A percentile compares a stretch with the other conserved stretches of the same genome.
These are phyloP conservation scores for Sula dactylatra DNA, from an alignment of 2,113 vertebrate species.

Conservation along the genomic window DNA sequence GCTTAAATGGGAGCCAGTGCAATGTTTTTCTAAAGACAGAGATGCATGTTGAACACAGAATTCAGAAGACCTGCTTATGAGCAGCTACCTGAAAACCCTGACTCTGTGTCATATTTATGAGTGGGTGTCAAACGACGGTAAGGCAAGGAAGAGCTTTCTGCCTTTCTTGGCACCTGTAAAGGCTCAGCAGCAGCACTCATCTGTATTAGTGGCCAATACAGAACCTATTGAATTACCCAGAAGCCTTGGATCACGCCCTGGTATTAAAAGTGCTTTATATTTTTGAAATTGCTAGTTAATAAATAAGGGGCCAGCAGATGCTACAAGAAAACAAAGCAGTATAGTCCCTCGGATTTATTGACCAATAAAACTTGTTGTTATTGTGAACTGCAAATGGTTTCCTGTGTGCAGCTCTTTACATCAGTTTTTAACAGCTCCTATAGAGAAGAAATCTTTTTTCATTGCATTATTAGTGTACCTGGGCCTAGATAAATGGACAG, in stretches of 20 bases:
- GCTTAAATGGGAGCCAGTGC: neutral
- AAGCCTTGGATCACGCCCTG: neutral
- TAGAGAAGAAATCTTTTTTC: slow-evolving; percentile 45
- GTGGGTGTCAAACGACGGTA: neutral
- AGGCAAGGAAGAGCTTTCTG: neutral
- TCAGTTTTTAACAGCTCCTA: slow-evolving; percentile 35
- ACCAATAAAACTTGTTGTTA: slow-evolving; percentile 56
- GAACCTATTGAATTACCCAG: neutral
- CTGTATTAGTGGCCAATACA: neutral
- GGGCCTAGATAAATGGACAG: slow-evolving; percentile 40
- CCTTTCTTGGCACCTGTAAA: neutral
- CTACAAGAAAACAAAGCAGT: slow-evolving; percentile 41
- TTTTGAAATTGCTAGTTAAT: slow-evolving; percentile 40
- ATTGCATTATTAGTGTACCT: slow-evolving; percentile 29
- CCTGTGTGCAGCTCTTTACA: slow-evolving; percentile 45
- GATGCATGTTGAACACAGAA: neutral
- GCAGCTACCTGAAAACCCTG: neutral
- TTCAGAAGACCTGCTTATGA: neutral
- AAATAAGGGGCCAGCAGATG: slow-evolving; percentile 42
- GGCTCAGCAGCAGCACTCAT: neutral
- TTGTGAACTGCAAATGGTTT: slow-evolving; percentile 53
- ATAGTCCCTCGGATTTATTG: slow-evolving; percentile 53
- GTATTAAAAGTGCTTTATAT: slow-evolving; percentile 48
- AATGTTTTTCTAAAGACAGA: neutral
- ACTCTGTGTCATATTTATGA: neutral